Evolutionary conservation across 1,140 invertebrate genomes (phyloP).

Genomic region (Pissodes strobi): DNA sequence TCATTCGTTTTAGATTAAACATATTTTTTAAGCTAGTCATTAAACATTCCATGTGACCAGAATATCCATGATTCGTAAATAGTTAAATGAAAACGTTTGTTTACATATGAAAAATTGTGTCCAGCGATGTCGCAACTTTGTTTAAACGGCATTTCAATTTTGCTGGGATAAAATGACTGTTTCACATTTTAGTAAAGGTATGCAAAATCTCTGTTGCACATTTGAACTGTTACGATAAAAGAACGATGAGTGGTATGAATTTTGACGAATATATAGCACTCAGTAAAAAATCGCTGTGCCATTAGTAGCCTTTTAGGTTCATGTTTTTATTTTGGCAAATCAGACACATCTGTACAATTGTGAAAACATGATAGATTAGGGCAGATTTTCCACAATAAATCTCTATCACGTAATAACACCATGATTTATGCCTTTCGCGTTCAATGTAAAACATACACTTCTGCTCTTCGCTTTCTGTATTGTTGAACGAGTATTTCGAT

Average conservation of each 20-base stretch:
- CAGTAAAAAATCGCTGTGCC: conserved; percentile 13
- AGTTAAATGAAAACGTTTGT: conserved; percentile 4
- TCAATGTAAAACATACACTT: conserved; percentile 26
- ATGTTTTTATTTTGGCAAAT: conserved; percentile 31
- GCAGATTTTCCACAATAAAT: conserved; percentile 33
- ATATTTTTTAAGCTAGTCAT: no score
- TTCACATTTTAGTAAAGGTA: conserved; percentile 6
- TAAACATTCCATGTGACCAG: background rate
- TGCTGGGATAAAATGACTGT: background rate
- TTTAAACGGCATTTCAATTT: conserved; percentile 4
- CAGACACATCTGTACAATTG: conserved; percentile 32
- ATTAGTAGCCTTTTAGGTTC: conserved; percentile 22
- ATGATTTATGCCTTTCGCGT: conserved; percentile 30
- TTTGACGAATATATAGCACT: background rate
- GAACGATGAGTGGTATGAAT: conserved; percentile 11
- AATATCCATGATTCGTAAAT: background rate
- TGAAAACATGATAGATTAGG: conserved; percentile 33
- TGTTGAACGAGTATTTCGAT: no score
- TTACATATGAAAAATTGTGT: background rate
- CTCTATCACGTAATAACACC: conserved; percentile 23
- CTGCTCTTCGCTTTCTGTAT: conserved; percentile 8
- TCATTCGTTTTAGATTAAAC: no score
- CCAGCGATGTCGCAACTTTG: background rate
- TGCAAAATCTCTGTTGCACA: conserved; percentile 12
- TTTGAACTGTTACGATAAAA: conserved; percentile 11